Evolutionary conservation across 2,888 invertebrate genomes (phyloP).

Genomic region (Microctonus brassicae): DNA sequence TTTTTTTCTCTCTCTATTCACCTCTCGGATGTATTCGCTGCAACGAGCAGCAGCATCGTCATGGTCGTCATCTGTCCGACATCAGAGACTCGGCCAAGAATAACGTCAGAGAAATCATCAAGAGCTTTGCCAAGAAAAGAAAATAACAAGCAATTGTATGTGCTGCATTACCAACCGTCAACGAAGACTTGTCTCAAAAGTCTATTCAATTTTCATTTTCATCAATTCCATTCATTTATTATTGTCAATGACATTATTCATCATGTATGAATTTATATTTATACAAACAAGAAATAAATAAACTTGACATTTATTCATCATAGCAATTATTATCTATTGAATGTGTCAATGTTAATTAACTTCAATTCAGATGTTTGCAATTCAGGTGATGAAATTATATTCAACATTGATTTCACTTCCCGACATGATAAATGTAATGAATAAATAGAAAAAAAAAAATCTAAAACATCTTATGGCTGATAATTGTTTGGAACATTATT

Average conservation of each 20-base stretch:
- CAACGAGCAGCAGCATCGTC: slow-evolving; percentile 42
- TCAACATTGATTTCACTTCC: neutral
- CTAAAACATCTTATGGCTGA: too few species aligned
- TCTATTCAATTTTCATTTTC: neutral
- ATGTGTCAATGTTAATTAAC: neutral
- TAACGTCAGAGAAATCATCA: slow-evolving; percentile 61
- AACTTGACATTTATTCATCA: neutral
- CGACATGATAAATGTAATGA: too few species aligned
- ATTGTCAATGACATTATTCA: neutral
- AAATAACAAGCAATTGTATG: slow-evolving; percentile 34
- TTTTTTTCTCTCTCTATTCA: slow-evolving; percentile 34
- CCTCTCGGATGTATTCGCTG: slow-evolving; percentile 37
- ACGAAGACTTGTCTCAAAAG: neutral
- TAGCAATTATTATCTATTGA: neutral
- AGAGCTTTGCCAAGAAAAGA: slow-evolving; percentile 70
- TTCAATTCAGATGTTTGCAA: too few species aligned
- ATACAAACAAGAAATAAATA: neutral
- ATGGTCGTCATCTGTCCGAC: slow-evolving; percentile 47
- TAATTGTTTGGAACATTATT: too few species aligned
- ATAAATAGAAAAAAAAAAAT: too few species aligned
- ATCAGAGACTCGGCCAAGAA: slow-evolving; percentile 55
- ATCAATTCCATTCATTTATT: neutral
- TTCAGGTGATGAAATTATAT: neutral
- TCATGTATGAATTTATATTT: neutral
- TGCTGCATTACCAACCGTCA: slow-evolving; percentile 11